A percentile compares a stretch with the other conserved stretches of the same genome.
These are phyloP conservation scores for Chelidonichthys spinosus DNA, from an alignment of 2,797 vertebrate species.

Conservation along the genomic window DNA sequence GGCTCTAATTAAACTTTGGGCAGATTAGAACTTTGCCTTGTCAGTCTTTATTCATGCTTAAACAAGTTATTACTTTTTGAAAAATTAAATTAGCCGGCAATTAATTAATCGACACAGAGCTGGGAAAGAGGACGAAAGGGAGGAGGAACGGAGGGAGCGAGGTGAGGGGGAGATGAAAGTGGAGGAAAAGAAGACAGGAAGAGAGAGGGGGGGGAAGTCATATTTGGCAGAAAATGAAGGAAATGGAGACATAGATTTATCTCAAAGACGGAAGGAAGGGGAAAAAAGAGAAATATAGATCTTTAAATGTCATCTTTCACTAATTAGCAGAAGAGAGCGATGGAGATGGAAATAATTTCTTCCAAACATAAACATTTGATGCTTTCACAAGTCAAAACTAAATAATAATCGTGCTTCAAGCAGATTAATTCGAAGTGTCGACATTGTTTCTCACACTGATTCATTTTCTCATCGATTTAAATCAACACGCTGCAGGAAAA, in stretches of 20 bases:
- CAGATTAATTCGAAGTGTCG: slow-evolving; percentile 4
- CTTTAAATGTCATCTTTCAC: slow-evolving; percentile 66
- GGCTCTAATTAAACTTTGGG: slow-evolving; percentile 85
- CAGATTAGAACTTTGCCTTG: slow-evolving; percentile 87
- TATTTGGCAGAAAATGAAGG: slow-evolving; percentile 46
- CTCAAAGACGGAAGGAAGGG: slow-evolving; percentile 40
- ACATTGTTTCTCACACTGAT: no score
- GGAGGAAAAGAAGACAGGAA: slow-evolving; percentile 11
- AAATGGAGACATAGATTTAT: slow-evolving; percentile 53
- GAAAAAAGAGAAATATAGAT: slow-evolving; percentile 52
- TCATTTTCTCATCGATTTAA: no score
- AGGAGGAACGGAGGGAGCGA: slow-evolving; percentile 13
- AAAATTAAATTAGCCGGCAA: slow-evolving; percentile 87
- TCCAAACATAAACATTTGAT: slow-evolving; percentile 55
- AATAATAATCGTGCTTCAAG: no score
- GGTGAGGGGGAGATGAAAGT: slow-evolving; percentile 37
- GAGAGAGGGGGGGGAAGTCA: not conserved
- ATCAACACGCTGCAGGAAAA: no score
- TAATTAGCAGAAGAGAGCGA: slow-evolving; percentile 64
- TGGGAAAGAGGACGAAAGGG: slow-evolving; percentile 63
- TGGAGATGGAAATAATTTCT: slow-evolving; percentile 38
- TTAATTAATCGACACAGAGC: slow-evolving; percentile 86
- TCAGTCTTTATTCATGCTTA: slow-evolving; percentile 86
- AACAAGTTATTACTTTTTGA: slow-evolving; percentile 87
- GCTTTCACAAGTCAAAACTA: slow-evolving; percentile 42